A percentile compares a stretch with the other conserved stretches of the same genome.
Conservation (phyloP, 2,797 vertebrate species). For the Cephalopachus bancanus region DNA sequence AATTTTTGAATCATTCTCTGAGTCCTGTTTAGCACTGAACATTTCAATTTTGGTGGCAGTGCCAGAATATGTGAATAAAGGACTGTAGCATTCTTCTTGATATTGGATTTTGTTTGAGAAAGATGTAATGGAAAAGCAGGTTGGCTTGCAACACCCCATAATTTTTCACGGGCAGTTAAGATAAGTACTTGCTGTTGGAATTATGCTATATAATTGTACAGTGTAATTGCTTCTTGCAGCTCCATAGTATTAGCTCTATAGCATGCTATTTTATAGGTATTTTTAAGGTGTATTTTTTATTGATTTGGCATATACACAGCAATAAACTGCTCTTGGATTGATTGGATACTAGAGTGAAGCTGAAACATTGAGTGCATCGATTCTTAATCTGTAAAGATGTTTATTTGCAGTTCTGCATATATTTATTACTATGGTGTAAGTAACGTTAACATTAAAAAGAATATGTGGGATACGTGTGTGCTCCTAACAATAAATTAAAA, state of each 20-base stretch:
- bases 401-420: slow-evolving; percentile 70
- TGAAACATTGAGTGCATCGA: slow-evolving; percentile 82
- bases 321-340: slow-evolving; percentile 85
- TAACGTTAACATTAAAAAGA: slow-evolving; percentile 58
- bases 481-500: neutral
- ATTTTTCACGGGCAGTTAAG: slow-evolving; percentile 82
- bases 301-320: slow-evolving; percentile 83
- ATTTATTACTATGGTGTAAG: slow-evolving; percentile 85
- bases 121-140: slow-evolving; percentile 75
- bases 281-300: slow-evolving; percentile 86
- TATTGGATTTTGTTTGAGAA: slow-evolving; percentile 70
- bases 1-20: neutral
- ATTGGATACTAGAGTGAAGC: slow-evolving; percentile 85
- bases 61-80: neutral
- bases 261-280: slow-evolving; percentile 85
- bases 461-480: neutral
- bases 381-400: slow-evolving; percentile 82
- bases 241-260: slow-evolving; percentile 56
- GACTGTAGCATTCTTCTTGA: neutral
- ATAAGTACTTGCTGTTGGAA: slow-evolving; percentile 75
- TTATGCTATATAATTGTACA: slow-evolving; percentile 55
- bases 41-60: neutral
- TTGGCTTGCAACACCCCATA: slow-evolving; percentile 29
- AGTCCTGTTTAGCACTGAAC: neutral
- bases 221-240: slow-evolving; percentile 83